Evolutionary conservation across 2,888 invertebrate genomes (phyloP).

Genomic region (Drosophila histrio): DNA sequence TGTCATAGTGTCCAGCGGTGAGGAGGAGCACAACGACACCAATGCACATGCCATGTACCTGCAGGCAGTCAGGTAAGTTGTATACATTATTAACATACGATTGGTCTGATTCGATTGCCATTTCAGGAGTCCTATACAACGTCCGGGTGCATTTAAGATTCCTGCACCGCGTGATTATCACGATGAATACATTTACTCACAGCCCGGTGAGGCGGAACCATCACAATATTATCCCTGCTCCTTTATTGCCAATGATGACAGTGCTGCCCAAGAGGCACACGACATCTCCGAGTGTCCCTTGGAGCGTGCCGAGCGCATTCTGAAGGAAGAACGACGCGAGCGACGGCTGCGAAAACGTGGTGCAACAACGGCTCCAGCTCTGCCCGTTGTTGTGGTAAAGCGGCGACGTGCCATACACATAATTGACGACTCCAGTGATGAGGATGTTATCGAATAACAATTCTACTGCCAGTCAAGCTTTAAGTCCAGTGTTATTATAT

Average conservation of each 20-base stretch:
- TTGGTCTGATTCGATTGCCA: neutral
- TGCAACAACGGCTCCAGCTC: neutral
- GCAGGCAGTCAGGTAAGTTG: constrained; percentile 82
- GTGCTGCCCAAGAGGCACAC: constrained; percentile 62
- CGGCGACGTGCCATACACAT: constrained; percentile 45
- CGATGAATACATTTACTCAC: constrained; percentile 85
- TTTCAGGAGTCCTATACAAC: constrained; percentile 86
- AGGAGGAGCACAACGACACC: constrained; percentile 83
- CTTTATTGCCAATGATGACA: constrained; percentile 83
- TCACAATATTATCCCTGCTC: constrained; percentile 85
- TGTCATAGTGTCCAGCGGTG: constrained; percentile 86
- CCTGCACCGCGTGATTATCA: constrained; percentile 85
- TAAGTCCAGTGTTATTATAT: neutral
- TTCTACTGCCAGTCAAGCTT: neutral
- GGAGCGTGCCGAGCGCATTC: constrained; percentile 87
- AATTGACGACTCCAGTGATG: constrained; percentile 61
- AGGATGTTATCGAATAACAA: constrained; percentile 33
- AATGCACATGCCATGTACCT: constrained; percentile 89
- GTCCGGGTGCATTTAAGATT: constrained; percentile 87
- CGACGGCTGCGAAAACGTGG: constrained; percentile 42
- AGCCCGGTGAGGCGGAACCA: constrained; percentile 84
- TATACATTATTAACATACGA: neutral
- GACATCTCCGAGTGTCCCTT: constrained; percentile 85
- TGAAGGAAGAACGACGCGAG: constrained; percentile 83
- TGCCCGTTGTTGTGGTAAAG: constrained; percentile 17